Conservation (phyloP, 2,113 vertebrate species). For the Myiozetetes cayanensis region DNA sequence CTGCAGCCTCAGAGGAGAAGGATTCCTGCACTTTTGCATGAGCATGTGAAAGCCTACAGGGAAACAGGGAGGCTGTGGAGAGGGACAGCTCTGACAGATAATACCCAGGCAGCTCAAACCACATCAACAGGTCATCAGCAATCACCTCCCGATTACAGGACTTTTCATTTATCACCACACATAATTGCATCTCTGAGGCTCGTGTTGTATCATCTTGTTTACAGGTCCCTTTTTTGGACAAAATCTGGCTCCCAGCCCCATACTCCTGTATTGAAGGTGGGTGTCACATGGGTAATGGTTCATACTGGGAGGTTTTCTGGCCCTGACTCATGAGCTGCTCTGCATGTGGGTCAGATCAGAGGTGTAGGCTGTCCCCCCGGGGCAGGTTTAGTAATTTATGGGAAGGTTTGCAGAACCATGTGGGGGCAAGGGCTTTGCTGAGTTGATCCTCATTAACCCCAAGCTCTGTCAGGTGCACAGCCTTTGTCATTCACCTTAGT, state of each 20-base stretch:
- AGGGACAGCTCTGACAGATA: background rate
- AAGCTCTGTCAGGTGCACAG: background rate
- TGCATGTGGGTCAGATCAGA: background rate
- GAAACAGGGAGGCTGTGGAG: background rate
- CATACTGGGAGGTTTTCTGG: background rate
- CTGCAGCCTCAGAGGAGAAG: background rate
- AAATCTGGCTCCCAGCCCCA: background rate
- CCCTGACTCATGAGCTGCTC: background rate
- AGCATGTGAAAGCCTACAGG: background rate
- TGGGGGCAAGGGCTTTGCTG: background rate
- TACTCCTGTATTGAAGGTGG: background rate
- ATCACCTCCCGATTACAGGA: background rate
- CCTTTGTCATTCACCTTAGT: background rate
- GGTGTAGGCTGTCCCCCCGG: fast-evolving
- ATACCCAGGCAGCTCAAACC: background rate
- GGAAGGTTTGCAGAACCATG: background rate
- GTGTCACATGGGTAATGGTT: background rate
- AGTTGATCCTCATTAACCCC: background rate
- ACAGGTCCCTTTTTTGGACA: background rate
- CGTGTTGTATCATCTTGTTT: background rate
- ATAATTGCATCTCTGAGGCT: background rate
- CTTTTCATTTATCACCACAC: background rate
- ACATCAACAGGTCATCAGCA: background rate
- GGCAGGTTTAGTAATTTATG: background rate
- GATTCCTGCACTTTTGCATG: background rate